Evolutionary conservation across 2,797 vertebrate species (phyloP).

Genomic region (Mormyrus hasselquistii): DNA sequence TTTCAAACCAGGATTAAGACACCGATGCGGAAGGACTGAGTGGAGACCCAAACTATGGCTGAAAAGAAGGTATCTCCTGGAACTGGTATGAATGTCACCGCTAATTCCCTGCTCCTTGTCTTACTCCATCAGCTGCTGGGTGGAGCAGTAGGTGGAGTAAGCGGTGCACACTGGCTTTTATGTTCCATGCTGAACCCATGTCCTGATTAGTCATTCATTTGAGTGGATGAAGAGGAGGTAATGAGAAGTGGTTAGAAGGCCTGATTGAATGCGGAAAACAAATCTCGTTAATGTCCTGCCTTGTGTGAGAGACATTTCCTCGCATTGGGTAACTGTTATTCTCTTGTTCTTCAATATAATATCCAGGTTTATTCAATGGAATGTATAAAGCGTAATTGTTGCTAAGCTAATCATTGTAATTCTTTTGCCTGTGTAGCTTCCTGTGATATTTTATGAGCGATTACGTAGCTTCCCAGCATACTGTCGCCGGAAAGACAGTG

Average conservation of each 20-base stretch:
- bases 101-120: neutral
- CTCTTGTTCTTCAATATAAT: neutral
- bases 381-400: neutral
- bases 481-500: neutral
- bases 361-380: neutral
- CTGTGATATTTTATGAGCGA: neutral
- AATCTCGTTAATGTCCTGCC: neutral
- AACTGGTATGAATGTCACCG: neutral
- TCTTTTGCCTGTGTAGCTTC: neutral
- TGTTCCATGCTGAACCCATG: neutral
- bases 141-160: neutral
- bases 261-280: neutral
- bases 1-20: neutral
- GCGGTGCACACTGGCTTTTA: neutral
- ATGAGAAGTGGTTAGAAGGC: neutral
- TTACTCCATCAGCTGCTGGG: neutral
- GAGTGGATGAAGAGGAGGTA: neutral
- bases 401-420: neutral
- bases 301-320: neutral
- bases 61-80: slow-evolving; percentile 5
- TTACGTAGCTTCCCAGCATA: neutral
- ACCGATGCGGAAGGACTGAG: neutral
- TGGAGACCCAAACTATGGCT: neutral
- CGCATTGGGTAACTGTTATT: neutral
- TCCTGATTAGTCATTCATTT: neutral